Base-by-base conservation (phyloP, 2,888 invertebrate genomes). In the Drymonia ruficornis region DNA sequence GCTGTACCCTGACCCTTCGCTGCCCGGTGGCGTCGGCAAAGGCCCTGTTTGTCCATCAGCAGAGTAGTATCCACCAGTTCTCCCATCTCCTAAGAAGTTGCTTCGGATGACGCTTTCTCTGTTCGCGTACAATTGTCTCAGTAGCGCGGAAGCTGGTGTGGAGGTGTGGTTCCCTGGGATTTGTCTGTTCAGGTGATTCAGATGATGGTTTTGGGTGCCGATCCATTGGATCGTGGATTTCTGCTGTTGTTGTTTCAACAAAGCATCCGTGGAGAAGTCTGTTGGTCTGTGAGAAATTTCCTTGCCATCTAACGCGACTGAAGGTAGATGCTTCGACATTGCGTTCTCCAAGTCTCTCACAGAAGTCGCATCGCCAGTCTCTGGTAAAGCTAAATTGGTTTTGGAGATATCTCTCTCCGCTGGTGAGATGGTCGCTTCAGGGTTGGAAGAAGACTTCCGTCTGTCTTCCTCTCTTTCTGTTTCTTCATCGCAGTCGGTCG, bases 81-180 rank as follows among this genome's bases (percentile, higher is more conserved):
- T 80, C 4, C 92, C 92, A 53, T 92, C 92, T 19, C 92, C 90
- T 61, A 92, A 76, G 66, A 91, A 97, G 72, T 98, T 98, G 31
- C 98, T 98, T 34, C 99, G 94, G 68, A 99, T 99, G 13, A 99
- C 99, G 79, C 98, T 98, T 86, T 99, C 99, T 45, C 99, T 94
- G 79, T 98, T 98, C 15, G 97, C 97, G 82, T 98, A 98, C 1
- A 99, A 93, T 81, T 98, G 98, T 28, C 98, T 93, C 9, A 99
- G 89, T 18, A 99, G 93, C 0, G 98, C 97, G 0, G 98, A 97
- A 0, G 98, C 98, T 0, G 98, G 98, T 61, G 98, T 94, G 0
- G 95, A 93, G 13, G 93, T 87, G 68, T 94, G 94, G 61, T 89
- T 78, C 49, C 87, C 79, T 70, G 94, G 89, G 72, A 94, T 91